Evolutionary conservation across 2,888 invertebrate species (phyloP).

Genomic region (Macrostomum cliftonense): DNA sequence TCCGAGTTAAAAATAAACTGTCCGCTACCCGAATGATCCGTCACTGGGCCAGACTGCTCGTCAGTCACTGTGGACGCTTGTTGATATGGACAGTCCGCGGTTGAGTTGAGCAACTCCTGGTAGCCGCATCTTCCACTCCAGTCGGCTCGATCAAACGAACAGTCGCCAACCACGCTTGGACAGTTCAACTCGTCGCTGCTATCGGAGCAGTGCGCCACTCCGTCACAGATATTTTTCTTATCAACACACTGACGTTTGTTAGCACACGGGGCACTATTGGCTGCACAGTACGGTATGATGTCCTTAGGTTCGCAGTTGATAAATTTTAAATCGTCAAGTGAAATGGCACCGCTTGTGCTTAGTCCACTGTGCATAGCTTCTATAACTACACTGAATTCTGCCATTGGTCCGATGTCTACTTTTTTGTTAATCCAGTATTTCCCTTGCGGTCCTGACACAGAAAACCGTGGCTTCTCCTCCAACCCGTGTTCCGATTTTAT

Average conservation of each 20-base stretch:
- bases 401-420: too few species aligned
- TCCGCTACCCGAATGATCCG: background rate
- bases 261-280: background rate
- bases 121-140: background rate
- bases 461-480: too few species aligned
- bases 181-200: background rate
- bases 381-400: too few species aligned
- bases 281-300: background rate
- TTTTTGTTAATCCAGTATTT: too few species aligned
- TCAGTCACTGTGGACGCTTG: background rate
- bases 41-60: constrained; percentile 4
- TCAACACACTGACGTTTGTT: background rate
- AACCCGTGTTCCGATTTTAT: too few species aligned
- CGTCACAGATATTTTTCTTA: background rate
- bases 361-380: too few species aligned
- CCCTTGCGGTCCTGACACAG: too few species aligned
- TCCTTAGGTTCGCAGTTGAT: background rate
- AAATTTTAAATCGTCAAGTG: background rate
- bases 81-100: too few species aligned
- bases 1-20: background rate
- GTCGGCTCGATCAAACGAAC: background rate
- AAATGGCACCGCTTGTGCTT: too few species aligned
- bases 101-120: background rate
- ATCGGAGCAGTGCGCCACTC: background rate
- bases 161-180: background rate